Conservation (phyloP, 2,797 vertebrate genomes). For the Gallinago solitaria region DNA sequence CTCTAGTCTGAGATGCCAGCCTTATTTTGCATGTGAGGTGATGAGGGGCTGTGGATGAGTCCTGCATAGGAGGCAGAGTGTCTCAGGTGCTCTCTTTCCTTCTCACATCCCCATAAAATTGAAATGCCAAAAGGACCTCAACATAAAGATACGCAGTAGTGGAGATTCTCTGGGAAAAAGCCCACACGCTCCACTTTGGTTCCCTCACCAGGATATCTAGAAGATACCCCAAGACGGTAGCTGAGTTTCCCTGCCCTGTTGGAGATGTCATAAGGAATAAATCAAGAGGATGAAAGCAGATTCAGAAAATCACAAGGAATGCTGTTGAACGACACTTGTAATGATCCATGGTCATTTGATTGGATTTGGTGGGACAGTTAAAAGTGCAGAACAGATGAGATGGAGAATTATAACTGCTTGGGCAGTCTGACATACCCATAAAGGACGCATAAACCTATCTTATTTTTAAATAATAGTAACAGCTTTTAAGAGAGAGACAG, state of each 20-base stretch:
- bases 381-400: background rate
- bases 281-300: background rate
- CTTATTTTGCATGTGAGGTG: background rate
- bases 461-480: background rate
- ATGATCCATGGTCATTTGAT: background rate
- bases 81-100: background rate
- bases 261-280: background rate
- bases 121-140: background rate
- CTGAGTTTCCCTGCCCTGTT: background rate
- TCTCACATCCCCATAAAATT: background rate
- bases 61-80: background rate
- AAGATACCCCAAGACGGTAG: background rate
- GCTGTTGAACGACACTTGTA: background rate
- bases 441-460: background rate
- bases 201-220: background rate
- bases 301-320: background rate
- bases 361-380: background rate
- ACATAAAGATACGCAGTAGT: background rate
- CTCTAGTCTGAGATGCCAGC: background rate
- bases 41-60: background rate
- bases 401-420: background rate
- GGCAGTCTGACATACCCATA: background rate
- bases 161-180: background rate
- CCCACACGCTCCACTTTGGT: accelerated
- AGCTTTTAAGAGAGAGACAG: background rate